Evolutionary conservation across 2,113 vertebrate genomes (phyloP), one percentile per base, ranked within the genome.

Genomic region (Neodontobutis hainanensis): DNA sequence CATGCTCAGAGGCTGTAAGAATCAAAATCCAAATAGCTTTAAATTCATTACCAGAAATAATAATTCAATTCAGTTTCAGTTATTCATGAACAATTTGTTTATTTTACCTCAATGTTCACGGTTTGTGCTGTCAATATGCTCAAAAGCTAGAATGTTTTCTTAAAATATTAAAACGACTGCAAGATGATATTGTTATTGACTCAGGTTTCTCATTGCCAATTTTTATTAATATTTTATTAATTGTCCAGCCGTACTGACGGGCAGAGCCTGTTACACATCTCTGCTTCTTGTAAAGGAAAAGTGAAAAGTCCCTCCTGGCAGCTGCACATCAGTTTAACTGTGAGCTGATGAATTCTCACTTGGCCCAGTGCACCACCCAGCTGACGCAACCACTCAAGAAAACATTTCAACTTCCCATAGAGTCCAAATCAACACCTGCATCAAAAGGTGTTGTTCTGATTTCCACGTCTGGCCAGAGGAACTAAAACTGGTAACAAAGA

Each of bases 301-400:
- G 71, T 63, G 36, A 61, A 68, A 63, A 81, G 62, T 70, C 65
- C 65, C 60, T 43, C 51, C 58, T 70, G 63, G 69, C 69, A 72
- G 74, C 73, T 65, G 62, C 82, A 70, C 70, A 85, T 79, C 83
- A 78, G 68, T 75, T 70, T 70, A 79, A 77, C 65, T 40, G 63
- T 43, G 61, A 77, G 61, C 66, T 81, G 79, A 85, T 78, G 61
- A 73, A 77, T 63, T 70, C 77, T 75, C 80, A 71, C 73, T 66
- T 46, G 63, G 48, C 71, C 65, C 48, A 40, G 51, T 10, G 69
- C 46, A 53, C 72, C 77, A 59, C 60, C 78, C 72, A 65, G 59
- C 65, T 75, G 80, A 64, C 70, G 72, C 56, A 16, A 58, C 36
- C 27, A 59, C 58, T 67, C 51, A 65, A 65, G 27, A 61, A 43